Conservation (phyloP, 2,113 vertebrate genomes). For the Microcebus griseorufus region DNA sequence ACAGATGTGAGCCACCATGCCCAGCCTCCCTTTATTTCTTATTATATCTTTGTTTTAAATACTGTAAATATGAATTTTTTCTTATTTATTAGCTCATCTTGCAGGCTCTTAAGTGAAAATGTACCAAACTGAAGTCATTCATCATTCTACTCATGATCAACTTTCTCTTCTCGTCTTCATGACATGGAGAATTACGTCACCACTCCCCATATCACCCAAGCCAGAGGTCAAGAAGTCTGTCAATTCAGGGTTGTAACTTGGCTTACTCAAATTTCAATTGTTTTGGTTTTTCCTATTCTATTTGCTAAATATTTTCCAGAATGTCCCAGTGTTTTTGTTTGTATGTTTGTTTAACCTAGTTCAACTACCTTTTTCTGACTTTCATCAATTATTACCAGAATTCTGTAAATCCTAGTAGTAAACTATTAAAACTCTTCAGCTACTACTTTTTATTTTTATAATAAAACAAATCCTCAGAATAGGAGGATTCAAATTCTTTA, state of each 20-base stretch:
- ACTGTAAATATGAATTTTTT: not conserved
- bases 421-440: not conserved
- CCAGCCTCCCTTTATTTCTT: not conserved
- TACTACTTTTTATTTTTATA: not conserved
- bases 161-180: not conserved
- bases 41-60: not conserved
- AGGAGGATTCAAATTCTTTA: not conserved
- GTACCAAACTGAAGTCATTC: not conserved
- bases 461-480: not conserved
- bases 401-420: not conserved
- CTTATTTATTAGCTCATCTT: not conserved
- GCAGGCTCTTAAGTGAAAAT: not conserved
- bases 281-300: not conserved
- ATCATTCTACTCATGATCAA: not conserved
- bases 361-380: not conserved
- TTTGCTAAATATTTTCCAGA: slow-evolving; percentile 5
- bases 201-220: not conserved
- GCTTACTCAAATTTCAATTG: not conserved
- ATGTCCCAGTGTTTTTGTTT: not conserved
- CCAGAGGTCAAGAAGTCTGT: not conserved
- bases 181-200: not conserved
- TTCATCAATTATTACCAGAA: not conserved
- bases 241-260: not conserved
- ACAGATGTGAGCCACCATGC: too few relatives aligned
- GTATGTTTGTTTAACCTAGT: not conserved